A percentile compares a stretch with the other conserved stretches of the same genome.
These are phyloP conservation scores for Spilogale gracilis DNA, from an alignment of 2,113 vertebrate genomes.

Conservation along the genomic window DNA sequence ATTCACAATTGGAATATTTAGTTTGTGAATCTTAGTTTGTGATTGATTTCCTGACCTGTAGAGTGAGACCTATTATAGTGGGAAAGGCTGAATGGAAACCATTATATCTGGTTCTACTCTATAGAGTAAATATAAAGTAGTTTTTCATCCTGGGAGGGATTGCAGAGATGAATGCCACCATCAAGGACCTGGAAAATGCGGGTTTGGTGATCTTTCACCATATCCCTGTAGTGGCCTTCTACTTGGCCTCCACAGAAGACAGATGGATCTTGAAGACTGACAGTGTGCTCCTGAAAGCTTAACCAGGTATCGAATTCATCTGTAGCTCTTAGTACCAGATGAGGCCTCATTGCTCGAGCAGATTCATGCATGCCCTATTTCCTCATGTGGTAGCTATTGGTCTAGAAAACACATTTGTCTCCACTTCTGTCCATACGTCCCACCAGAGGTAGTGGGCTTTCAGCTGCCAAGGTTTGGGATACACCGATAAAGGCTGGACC, in stretches of 20 bases:
- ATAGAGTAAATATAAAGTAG: not conserved
- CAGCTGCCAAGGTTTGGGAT: not conserved
- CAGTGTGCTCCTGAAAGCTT: not conserved
- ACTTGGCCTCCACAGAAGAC: not conserved
- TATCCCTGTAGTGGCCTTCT: not conserved
- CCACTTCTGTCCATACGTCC: not conserved
- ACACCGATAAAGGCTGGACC: not conserved
- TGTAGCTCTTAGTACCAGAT: not conserved
- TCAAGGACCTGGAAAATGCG: not conserved
- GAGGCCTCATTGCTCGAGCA: not conserved
- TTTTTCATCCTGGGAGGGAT: not conserved
- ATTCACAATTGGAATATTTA: not conserved
- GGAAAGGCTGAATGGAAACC: not conserved
- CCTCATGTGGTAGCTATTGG: not conserved
- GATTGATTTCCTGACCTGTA: not conserved
- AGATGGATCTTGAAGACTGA: not conserved
- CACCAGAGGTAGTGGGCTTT: not conserved
- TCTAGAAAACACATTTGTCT: not conserved
- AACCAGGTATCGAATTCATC: not conserved
- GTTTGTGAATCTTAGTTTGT: not conserved
- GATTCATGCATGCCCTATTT: not conserved
- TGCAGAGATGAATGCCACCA: not conserved
- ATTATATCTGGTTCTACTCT: not conserved
- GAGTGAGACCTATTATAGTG: not conserved
- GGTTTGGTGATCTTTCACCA: not conserved